Evolutionary conservation across 2,888 invertebrate genomes (phyloP), one percentile per base, ranked within the genome.

Genomic region (Platerodrilus igneus): DNA sequence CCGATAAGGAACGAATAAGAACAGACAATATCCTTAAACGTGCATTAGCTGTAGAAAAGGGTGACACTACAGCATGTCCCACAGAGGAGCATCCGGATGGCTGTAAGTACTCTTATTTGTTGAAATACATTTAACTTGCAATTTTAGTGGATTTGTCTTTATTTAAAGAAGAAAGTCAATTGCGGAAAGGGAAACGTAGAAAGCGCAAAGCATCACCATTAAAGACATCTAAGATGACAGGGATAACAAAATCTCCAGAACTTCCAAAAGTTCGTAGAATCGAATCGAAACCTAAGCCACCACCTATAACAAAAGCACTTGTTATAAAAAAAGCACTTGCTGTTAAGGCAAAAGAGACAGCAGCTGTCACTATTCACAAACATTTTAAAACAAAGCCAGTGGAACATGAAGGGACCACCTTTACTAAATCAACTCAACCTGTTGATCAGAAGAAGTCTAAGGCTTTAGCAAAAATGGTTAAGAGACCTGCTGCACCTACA

Each of bases 71-170:
- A 39, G 55, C 69, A 15, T 69, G 74, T 39, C 76, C 86, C 47
- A 86, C 86, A 1, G 86, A 85, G 65, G 88, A 88, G 59, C 87
- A 88, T 67, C 88, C 89, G 0, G 89, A 89, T 69, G 88, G 87
- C 58, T 69, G 86, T 87, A 66, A 78, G 86, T 79, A 37, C 9
- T n/a, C 22, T 23, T 21, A 8, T 41, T 3, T 23, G 29, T 9
- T 30, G 6, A 16, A 18, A 26, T 17, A 16, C 18, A 34, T 15
- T 36, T 10, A 23, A 19, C 31, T 11, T 30, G 16, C 8, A 18
- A 11, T 16, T 22, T 27, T 70, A 88, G 88, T 89, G 75, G 89
- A 89, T 64, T 74, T 89, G 29, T 88, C 88, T 8, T 72, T 89
- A 31, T 88, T 83, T 69, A 86, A 80, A 63, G 86, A 87, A 63